Evolutionary conservation across 2,888 invertebrate genomes (phyloP), one percentile per base, ranked within the genome.

Genomic region (Frankliniella fusca): DNA sequence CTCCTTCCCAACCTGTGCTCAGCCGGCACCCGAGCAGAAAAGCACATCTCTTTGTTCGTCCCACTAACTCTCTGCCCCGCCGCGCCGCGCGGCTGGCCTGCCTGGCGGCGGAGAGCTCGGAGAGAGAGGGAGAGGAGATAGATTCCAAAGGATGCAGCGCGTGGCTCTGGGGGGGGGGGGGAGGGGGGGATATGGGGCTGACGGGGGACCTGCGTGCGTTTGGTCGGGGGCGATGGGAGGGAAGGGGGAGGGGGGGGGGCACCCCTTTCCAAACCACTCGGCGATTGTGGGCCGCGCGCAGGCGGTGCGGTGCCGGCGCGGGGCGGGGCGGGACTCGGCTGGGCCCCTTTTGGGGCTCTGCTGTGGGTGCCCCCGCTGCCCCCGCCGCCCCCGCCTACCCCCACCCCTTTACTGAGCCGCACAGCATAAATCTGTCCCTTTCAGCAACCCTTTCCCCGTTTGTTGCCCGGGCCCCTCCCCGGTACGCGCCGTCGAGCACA

Each of bases 381-480:
- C 61, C 61, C 54, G 10, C 54, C 15, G 54, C 54, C 20, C 50
- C 15, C 10, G 50, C 50, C 50, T 9, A 50, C 9, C 9, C 54
- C 54, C 18, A 11, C 61, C 20, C 70, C 12, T 11, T 76, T 12
- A 10, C 27, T 12, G 70, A 27, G 12, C 23, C 23, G 27, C 70
- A 12, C 70, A 27, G 70, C 70, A 76, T 76, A 76, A 76, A 76
- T 76, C 70, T 76, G 70, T 76, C 70, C 70, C 70, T 76, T 76
- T 76, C 70, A 76, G 70, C 23, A 27, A 61, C 70, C 23, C 70
- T 70, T 23, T 70, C 70, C 23, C 70, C 23, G 70, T 70, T 61
- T 61, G 61, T 61, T 61, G 54, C 54, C 15, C 50, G 50, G 10
- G 9, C 50, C 54, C 54, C 54, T 18, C 54, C 18, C 61, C n/a